Percentiles rank a stretch among this genome's conserved stretches.
Evolutionary conservation across 1,140 invertebrate genomes (phyloP).

Genomic region (Pseudomyrmex pallidus): DNA sequence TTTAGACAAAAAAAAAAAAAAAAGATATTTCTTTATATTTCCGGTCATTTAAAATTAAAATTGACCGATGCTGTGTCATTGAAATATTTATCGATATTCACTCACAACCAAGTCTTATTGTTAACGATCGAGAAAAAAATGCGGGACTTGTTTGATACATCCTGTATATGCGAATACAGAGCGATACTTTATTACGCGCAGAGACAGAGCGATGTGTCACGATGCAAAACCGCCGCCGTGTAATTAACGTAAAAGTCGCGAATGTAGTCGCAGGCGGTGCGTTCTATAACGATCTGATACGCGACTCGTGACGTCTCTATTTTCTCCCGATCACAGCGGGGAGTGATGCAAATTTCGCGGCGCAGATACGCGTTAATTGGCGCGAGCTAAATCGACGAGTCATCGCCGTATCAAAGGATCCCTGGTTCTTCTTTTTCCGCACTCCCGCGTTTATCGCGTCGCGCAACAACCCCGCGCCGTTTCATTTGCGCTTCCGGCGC

Average conservation of each 20-base stretch:
- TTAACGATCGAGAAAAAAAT: not conserved
- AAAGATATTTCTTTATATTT: not conserved
- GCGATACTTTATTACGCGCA: slow-evolving; percentile 42
- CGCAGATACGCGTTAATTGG: slow-evolving; percentile 37
- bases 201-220: slow-evolving; percentile 42
- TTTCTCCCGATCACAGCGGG: slow-evolving; percentile 2
- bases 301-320: slow-evolving; percentile 37
- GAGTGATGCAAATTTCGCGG: slow-evolving; percentile 23
- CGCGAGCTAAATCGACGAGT: slow-evolving; percentile 52
- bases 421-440: not conserved
- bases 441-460: not conserved
- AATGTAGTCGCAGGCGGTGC: not conserved
- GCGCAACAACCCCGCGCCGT: slow-evolving; percentile 7
- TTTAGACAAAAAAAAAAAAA: not conserved
- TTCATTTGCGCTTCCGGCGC: slow-evolving; percentile 45
- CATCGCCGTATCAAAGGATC: slow-evolving; percentile 35
- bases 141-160: not conserved
- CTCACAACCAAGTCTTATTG: not conserved
- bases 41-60: not conserved
- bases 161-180: slow-evolving; percentile 26
- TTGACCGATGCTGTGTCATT: not conserved
- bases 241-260: slow-evolving; percentile 59
- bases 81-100: not conserved
- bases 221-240: slow-evolving; percentile 46
- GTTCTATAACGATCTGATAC: slow-evolving; percentile 33